A percentile compares a stretch with the other conserved stretches of the same genome.
phyloP scores from a whole-genome alignment of 2,888 invertebrate species.

The Drosophila trichaetosa region DNA sequence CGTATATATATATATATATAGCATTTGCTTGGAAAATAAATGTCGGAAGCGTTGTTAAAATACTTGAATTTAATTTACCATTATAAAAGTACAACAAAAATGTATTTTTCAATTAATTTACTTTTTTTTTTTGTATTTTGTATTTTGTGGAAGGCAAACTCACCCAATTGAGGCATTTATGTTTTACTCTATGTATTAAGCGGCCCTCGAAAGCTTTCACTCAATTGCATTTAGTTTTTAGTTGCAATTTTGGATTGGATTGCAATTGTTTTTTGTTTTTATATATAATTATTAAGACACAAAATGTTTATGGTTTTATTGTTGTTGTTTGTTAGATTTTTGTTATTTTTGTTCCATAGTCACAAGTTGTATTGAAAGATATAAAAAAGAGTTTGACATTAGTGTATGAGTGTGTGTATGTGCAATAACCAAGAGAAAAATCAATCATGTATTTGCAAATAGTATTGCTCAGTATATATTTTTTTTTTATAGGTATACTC shows the following conservation, averaged over 20 bases:
- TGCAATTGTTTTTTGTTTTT: constrained; percentile 36
- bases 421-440: constrained; percentile 41
- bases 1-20: constrained; percentile 3
- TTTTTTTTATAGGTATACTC: neutral
- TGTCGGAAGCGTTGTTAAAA: constrained; percentile 50
- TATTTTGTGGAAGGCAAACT: constrained; percentile 66
- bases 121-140: constrained; percentile 18
- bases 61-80: constrained; percentile 44
- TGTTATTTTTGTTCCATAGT: constrained; percentile 50
- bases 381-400: constrained; percentile 81
- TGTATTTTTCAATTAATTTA: constrained; percentile 25
- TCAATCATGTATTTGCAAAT: constrained; percentile 28
- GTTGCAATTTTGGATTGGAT: constrained; percentile 39
- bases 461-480: constrained; percentile 2
- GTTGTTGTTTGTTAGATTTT: constrained; percentile 29
- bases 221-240: constrained; percentile 65
- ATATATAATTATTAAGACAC: constrained; percentile 56
- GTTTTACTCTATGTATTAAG: constrained; percentile 72
- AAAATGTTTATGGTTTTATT: constrained; percentile 62
- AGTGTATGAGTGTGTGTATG: constrained; percentile 64
- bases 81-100: constrained; percentile 60
- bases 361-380: constrained; percentile 72
- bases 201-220: constrained; percentile 80
- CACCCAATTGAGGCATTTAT: constrained; percentile 79
- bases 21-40: constrained; percentile 40